A percentile compares a stretch with the other conserved stretches of the same genome.
Evolutionary conservation across 2,797 vertebrate genomes (phyloP).

Genomic region (Phrynocephalus guinanensis): DNA sequence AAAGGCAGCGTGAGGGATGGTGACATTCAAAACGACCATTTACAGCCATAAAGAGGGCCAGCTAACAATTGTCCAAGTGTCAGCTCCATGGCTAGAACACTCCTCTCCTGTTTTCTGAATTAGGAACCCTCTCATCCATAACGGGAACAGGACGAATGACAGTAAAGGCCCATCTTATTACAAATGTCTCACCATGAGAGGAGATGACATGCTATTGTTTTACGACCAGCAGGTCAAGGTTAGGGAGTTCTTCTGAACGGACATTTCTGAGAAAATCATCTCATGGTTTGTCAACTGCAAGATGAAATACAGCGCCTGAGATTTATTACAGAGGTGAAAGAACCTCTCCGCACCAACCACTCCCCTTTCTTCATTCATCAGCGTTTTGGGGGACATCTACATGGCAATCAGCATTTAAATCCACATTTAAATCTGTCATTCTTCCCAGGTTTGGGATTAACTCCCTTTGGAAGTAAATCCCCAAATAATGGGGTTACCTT

Average conservation of each 20-base stretch:
- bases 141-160: not conserved
- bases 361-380: too few relatives aligned
- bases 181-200: not conserved
- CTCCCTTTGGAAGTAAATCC: too few relatives aligned
- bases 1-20: conserved; percentile 47
- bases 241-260: not conserved
- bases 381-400: too few relatives aligned
- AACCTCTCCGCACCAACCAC: too few relatives aligned
- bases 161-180: not conserved
- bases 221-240: not conserved
- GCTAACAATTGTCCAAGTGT: conserved; percentile 65
- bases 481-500: too few relatives aligned
- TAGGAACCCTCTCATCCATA: not conserved
- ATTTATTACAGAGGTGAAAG: not conserved
- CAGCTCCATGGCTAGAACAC: conserved; percentile 50
- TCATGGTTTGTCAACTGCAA: not conserved
- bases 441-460: too few relatives aligned
- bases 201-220: conserved; percentile 4
- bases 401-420: too few relatives aligned
- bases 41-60: conserved; percentile 53
- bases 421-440: too few relatives aligned
- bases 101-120: conserved; percentile 33
- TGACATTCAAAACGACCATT: conserved; percentile 45
- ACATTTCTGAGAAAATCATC: not conserved
- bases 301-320: not conserved